These are phyloP conservation scores for Aphaenogaster floridana DNA, from an alignment of 1,140 invertebrate species.

Conservation along the genomic window DNA sequence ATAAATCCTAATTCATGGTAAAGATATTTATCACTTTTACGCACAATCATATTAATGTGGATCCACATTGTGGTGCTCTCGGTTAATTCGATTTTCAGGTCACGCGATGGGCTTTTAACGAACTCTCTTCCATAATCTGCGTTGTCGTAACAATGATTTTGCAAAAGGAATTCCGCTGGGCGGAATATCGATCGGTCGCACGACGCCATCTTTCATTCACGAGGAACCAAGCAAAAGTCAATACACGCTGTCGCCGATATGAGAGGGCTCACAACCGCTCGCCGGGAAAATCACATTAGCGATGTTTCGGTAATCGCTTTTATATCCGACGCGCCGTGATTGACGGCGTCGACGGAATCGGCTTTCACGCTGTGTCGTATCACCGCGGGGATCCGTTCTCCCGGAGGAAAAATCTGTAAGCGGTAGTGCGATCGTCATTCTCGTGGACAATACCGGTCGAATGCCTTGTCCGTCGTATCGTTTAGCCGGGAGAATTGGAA, in stretches of 20 bases:
- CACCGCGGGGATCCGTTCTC: conserved; percentile 57
- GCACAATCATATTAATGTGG: neutral
- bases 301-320: conserved; percentile 79
- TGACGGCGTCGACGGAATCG: conserved; percentile 73
- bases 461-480: conserved; percentile 51
- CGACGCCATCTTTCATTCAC: conserved; percentile 64
- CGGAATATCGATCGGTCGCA: conserved; percentile 32
- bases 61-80: neutral
- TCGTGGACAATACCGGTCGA: conserved; percentile 41
- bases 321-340: conserved; percentile 69
- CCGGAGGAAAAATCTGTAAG: conserved; percentile 55
- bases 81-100: neutral
- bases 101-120: neutral
- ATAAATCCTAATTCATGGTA: neutral
- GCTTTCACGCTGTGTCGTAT: conserved; percentile 69
- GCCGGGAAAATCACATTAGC: conserved; percentile 76
- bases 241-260: conserved; percentile 64
- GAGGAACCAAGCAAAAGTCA: conserved; percentile 70
- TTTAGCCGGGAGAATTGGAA: conserved; percentile 53
- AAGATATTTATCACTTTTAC: neutral
- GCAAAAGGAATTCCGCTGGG: conserved; percentile 11
- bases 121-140: neutral
- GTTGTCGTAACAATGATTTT: conserved; percentile 18
- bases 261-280: conserved; percentile 65
- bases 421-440: conserved; percentile 43